Evolutionary conservation across 2,113 vertebrate genomes (phyloP).

Genomic region (Fukomys damarensis): DNA sequence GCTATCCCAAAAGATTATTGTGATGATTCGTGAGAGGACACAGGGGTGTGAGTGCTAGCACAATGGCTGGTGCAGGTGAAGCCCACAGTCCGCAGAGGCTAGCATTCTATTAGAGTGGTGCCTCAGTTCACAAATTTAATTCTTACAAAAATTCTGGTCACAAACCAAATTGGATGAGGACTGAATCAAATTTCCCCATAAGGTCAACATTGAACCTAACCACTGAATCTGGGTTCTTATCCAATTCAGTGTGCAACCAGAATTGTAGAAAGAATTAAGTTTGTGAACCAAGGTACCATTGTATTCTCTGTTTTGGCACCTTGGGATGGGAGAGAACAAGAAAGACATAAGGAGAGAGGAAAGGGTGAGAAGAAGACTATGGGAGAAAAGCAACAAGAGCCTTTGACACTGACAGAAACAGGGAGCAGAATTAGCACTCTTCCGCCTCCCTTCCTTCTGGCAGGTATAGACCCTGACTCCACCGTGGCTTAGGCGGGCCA

Average conservation of each 20-base stretch:
- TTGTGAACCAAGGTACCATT: background rate
- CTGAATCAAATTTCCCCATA: background rate
- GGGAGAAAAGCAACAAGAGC: background rate
- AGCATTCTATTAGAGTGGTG: background rate
- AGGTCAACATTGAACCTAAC: too few relatives aligned
- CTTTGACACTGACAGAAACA: background rate
- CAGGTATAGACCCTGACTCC: background rate
- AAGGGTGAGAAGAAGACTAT: background rate
- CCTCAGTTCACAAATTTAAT: background rate
- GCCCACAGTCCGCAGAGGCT: background rate
- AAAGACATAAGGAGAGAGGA: background rate
- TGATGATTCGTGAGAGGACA: background rate
- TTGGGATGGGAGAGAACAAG: rapidly evolving
- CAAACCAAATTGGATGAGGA: background rate
- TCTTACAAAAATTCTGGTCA: background rate
- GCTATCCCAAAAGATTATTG: background rate
- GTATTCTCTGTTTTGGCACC: background rate
- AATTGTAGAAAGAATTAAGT: background rate
- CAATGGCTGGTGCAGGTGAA: background rate
- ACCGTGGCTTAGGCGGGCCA: background rate
- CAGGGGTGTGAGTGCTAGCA: background rate
- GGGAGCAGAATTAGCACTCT: background rate
- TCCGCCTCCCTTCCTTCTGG: background rate
- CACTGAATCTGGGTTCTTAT: background rate
- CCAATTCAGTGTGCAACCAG: background rate